Percentiles rank a stretch among this genome's conserved stretches.
phyloP scores from a whole-genome alignment of 2,113 vertebrate species.

The Cyphomyrus plagiostoma region DNA sequence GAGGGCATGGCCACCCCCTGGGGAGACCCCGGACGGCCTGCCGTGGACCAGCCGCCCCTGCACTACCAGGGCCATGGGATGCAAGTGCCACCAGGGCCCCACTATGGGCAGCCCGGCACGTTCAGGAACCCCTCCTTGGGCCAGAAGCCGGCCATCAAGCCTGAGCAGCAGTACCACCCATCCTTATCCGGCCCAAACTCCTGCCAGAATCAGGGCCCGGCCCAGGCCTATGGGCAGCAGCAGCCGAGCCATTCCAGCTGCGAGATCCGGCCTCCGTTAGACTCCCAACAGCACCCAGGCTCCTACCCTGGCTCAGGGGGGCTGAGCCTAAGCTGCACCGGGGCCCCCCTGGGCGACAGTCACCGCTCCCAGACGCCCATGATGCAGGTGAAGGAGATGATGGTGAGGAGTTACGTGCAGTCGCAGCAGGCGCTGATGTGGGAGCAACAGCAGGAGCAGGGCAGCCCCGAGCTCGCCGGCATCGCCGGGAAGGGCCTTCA shows the following conservation, averaged over 20 bases:
- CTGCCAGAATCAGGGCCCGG: conserved; percentile 66
- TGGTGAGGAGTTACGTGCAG: conserved; percentile 87
- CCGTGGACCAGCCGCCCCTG: conserved; percentile 43
- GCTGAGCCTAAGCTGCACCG: conserved; percentile 51
- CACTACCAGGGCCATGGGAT: conserved; percentile 53
- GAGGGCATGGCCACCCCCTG: conserved; percentile 42
- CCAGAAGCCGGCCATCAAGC: conserved; percentile 74
- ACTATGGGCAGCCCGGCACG: conserved; percentile 51
- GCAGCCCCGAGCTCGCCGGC: conserved; percentile 32
- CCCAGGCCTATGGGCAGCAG: conserved; percentile 46
- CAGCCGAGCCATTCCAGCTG: conserved; percentile 52
- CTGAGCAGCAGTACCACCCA: conserved; percentile 77
- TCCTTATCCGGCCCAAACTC: conserved; percentile 56
- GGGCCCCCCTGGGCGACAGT: conserved; percentile 43
- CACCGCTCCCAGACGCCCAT: conserved; percentile 68
- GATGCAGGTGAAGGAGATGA: conserved; percentile 84
- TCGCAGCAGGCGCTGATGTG: conserved; percentile 91
- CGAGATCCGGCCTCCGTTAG: conserved; percentile 48
- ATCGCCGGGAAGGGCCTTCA: conserved; percentile 37
- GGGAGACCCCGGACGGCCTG: conserved; percentile 43
- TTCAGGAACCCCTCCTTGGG: conserved; percentile 49
- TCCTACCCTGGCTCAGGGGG: conserved; percentile 47
- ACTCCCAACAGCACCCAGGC: conserved; percentile 44
- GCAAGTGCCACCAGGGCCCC: conserved; percentile 47
- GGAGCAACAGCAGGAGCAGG: conserved; percentile 69